Percentiles rank a stretch among this genome's conserved stretches.
Evolutionary conservation across 2,113 vertebrate genomes (phyloP).

Genomic region (Acinonyx jubatus): DNA sequence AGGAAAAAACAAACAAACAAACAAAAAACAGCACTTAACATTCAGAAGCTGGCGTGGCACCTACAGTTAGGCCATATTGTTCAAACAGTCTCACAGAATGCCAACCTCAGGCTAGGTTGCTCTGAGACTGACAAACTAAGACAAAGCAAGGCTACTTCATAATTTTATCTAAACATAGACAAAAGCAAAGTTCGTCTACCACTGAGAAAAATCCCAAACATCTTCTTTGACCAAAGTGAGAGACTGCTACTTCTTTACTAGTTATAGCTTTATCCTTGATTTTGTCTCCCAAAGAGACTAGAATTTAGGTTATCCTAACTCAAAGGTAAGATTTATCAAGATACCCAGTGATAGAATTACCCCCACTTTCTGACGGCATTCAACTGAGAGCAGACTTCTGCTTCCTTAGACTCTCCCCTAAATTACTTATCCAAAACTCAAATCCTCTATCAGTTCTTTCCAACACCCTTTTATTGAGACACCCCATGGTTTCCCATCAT

Average conservation of each 20-base stretch:
- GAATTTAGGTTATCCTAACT: neutral
- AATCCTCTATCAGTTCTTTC: neutral
- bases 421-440: neutral
- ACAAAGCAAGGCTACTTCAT: neutral
- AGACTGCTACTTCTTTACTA: neutral
- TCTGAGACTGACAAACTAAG: neutral
- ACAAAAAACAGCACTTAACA: neutral
- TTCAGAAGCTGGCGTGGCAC: neutral
- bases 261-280: neutral
- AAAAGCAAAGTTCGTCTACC: neutral
- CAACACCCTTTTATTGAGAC: neutral
- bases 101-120: neutral
- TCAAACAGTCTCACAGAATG: neutral
- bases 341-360: neutral
- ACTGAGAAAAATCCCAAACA: neutral
- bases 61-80: neutral
- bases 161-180: conserved; percentile 29
- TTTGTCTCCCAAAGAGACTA: neutral
- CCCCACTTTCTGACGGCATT: neutral
- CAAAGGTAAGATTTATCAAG: neutral
- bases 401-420: neutral
- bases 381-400: neutral
- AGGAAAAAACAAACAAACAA: neutral
- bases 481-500: neutral
- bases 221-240: neutral